Base-by-base conservation (phyloP, 35 echinoderm and acorn worm species). In the Lytechinus pictus region DNA sequence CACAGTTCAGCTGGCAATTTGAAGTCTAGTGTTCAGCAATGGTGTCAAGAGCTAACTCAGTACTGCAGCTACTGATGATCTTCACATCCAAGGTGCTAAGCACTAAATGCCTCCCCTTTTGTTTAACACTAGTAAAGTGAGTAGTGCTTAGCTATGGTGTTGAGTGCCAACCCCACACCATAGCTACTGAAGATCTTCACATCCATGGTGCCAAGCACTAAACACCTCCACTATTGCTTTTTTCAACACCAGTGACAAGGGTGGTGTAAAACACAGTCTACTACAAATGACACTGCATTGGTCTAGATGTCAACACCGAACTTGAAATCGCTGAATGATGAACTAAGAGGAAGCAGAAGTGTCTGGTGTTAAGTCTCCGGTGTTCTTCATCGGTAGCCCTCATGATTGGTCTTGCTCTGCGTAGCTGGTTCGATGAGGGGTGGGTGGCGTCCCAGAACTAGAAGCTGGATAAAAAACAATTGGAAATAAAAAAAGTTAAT, bases 361-460 rank as follows among this genome's bases (percentile, higher is more conserved):
- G 19, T 79, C 14, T 24, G 33, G 33, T 44, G 33, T 44, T 44
- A 44, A 44, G 33, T 44, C 33, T 44, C 33, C 33, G 33, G 16
- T 79, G 16, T n/a, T 79, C 66, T 79, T 79, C 66, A n/a, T 79
- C 21, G 19, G 16, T 14, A 27, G 66, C 66, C 21, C 66, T 79
- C 66, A 79, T 79, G 66, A 79, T 71, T 97, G 97, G 92, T 99
- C 98, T 19, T 95, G 94, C 21, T 99, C 98, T 16, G 95, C 98
- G 91, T 97, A 96, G 92, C 98, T 99, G 94, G 95, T 96, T 92
- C 98, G 95, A 54, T 97, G 98, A 54, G 98, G 97, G 44, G 98
- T 99, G 11, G 96, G 98, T 54, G 98, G 98, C 61, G 97, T 97
- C 56, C 98, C 96, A 66, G 97, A 97, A 87, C 98, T 97, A 92